Evolutionary conservation across 1,140 invertebrate genomes (phyloP), one percentile per base, ranked within the genome.

Genomic region (Lepeophtheirus salmonis): DNA sequence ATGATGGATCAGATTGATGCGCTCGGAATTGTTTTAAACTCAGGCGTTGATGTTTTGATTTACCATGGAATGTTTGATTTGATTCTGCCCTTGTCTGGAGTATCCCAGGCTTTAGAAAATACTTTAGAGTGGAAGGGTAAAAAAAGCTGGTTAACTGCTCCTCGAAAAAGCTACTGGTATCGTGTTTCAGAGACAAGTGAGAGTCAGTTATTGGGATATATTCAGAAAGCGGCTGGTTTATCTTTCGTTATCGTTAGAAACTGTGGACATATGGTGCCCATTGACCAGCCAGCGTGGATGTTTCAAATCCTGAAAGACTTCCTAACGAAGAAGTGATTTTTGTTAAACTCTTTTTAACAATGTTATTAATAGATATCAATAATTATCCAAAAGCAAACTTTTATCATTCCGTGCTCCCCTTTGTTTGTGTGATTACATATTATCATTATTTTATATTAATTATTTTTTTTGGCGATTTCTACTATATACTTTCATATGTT

Each of bases 251-350:
- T 86, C 67, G 77, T 87, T 1, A 74, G 84, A 56, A 79, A 84
- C 72, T 84, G 84, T 22, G 86, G 87, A 0, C 86, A 90, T 64
- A 84, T 88, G 78, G 80, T 86, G 16, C 84, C 86, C 0, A 71
- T 74, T 18, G 84, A 89, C 72, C 84, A 89, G 67, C 86, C 86
- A 0, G 77, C 78, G 58, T 83, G 82, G 78, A 79, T 80, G 0
- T 74, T 80, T 17, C 81, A 86, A 68, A 73, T 90, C 66, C 83
- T 90, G 56, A 78, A 79, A 18, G 75, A 80, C 66, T 83, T 90
- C 61, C 50, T 52, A 6, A 10, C n/a, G 12, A 22, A 52, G n/a
- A 52, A 21, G n/a, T 41, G 30, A n/a, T 10, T n/a, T 12, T n/a
- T 12, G n/a, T 41, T 41, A n/a, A 41, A 41, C 30, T 41, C n/a